Percentiles rank a stretch among this genome's conserved stretches.
Conservation (phyloP, 2,113 vertebrate species). For the Ailuropoda melanoleuca region DNA sequence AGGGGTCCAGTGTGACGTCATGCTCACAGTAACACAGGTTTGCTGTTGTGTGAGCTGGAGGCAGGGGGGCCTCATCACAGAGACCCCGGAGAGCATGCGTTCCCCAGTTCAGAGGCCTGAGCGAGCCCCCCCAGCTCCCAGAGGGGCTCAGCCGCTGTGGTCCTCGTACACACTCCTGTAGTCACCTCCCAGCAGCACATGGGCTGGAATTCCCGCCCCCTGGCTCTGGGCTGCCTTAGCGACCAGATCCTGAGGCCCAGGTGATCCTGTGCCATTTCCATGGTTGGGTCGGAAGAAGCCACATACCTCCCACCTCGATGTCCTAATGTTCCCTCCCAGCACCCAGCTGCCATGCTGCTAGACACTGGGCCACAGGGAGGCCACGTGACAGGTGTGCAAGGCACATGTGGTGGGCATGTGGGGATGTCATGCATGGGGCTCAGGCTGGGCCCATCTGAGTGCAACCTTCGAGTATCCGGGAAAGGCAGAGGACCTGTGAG, state of each 20-base stretch:
- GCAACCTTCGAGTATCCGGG: neutral
- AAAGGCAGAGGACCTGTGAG: neutral
- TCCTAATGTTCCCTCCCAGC: rapidly evolving
- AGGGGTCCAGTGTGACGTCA: neutral
- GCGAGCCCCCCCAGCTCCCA: neutral
- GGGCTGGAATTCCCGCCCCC: rapidly evolving
- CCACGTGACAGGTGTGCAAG: neutral
- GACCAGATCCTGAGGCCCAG: neutral
- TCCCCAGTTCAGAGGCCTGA: neutral
- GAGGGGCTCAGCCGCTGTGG: neutral
- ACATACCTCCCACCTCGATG: rapidly evolving
- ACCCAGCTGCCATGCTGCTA: rapidly evolving
- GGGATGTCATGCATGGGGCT: neutral
- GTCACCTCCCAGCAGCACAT: rapidly evolving
- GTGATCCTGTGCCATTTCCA: rapidly evolving
- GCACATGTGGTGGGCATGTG: no score
- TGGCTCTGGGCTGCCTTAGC: neutral
- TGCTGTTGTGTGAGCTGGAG: neutral
- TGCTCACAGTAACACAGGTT: neutral
- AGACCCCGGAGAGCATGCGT: neutral
- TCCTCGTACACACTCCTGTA: neutral
- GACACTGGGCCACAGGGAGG: neutral
- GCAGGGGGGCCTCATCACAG: neutral
- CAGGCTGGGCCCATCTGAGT: neutral
- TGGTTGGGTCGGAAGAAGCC: neutral